Evolutionary conservation across 1,140 invertebrate genomes (phyloP), one percentile per base, ranked within the genome.

Genomic region (Meteorus sp.): DNA sequence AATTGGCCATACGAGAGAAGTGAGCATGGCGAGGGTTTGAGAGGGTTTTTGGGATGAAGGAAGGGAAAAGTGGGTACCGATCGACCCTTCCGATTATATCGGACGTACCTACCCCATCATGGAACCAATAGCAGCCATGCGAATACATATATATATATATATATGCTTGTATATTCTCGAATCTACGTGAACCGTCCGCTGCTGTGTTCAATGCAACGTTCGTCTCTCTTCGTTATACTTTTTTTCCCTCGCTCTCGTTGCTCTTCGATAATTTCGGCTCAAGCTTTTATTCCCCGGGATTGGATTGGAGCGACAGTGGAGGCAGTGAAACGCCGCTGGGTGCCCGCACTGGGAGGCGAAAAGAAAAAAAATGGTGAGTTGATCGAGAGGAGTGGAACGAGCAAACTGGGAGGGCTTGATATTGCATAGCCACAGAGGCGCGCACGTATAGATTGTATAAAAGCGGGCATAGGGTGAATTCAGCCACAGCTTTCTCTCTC

Each of bases 21-120:
- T n/a, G n/a, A n/a, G n/a, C n/a, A n/a, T n/a, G n/a, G n/a, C n/a
- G n/a, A n/a, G n/a, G n/a, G n/a, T n/a, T n/a, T n/a, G n/a, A n/a
- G n/a, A n/a, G n/a, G n/a, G n/a, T n/a, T n/a, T n/a, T n/a, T n/a
- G n/a, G n/a, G n/a, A n/a, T n/a, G n/a, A n/a, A n/a, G n/a, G 31
- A 27, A 39, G 45, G 45, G 17, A 27, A 57, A 43, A 50, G 33
- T 48, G 45, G 13, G 45, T 37, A 39, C 33, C 47, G 56, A 57
- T 57, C 56, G 56, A 57, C 56, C 56, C 45, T 50, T 57, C 56
- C 56, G 56, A 57, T 57, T 50, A 57, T 47, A 57, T 57, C 56
- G 33, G 56, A 57, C 47, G 56, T 37, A 48, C 43, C 55, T 1
- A 25, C 52, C 52, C 20, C 27, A 29, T 45, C 20, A 25, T 23